These are phyloP conservation scores for Cyclargus thomasi DNA, from an alignment of 1,140 invertebrate genomes.

Conservation along the genomic window DNA sequence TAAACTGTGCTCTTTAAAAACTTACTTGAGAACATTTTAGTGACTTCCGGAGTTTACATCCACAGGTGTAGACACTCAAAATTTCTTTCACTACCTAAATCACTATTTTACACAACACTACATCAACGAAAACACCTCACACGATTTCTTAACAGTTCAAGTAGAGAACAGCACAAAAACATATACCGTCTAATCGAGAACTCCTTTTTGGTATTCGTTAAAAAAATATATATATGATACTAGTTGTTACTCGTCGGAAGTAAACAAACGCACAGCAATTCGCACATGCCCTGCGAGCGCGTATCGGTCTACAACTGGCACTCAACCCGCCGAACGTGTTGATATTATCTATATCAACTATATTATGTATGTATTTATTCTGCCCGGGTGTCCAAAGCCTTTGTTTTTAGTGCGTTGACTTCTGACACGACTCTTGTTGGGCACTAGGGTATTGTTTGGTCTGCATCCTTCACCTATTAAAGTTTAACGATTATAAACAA, in stretches of 20 bases:
- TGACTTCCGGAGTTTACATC: too few relatives aligned
- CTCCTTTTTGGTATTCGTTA: too few relatives aligned
- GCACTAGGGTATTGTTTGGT: slow-evolving; percentile 17
- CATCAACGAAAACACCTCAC: neutral
- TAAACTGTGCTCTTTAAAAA: neutral
- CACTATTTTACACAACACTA: neutral
- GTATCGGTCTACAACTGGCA: slow-evolving; percentile 33
- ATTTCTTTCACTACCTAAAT: neutral
- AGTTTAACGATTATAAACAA: neutral
- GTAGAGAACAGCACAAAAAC: too few relatives aligned
- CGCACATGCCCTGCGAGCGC: slow-evolving; percentile 15
- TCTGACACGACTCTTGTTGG: slow-evolving; percentile 35
- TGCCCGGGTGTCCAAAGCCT: slow-evolving; percentile 33
- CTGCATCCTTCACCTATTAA: slow-evolving; percentile 12
- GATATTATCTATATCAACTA: slow-evolving; percentile 38
- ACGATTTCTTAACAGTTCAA: neutral
- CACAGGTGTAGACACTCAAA: neutral
- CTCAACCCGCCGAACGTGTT: slow-evolving; percentile 25
- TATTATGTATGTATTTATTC: slow-evolving; percentile 46
- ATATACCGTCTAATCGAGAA: too few relatives aligned
- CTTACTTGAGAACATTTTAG: neutral
- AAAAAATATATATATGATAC: too few relatives aligned
- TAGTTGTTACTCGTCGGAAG: too few relatives aligned
- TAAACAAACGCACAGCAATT: neutral
- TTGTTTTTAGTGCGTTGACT: slow-evolving; percentile 54